Conservation (phyloP, 2,888 invertebrate species). For the Drosophila kuntzei region DNA sequence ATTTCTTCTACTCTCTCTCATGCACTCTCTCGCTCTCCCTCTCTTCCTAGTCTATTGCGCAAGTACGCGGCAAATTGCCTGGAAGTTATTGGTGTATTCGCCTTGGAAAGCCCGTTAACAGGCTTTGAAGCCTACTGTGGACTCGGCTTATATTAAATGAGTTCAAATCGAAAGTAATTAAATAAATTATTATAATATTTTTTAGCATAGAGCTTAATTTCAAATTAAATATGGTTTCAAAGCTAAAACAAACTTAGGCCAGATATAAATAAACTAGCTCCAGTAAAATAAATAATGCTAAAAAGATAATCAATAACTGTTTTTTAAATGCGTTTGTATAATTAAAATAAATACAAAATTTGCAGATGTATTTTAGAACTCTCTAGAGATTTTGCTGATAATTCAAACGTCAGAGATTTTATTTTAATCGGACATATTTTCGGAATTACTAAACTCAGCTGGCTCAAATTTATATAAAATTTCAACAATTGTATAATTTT, state of each 20-base stretch:
- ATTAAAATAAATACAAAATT: background rate
- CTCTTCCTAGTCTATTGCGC: constrained; percentile 37
- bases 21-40: background rate
- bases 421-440: too few relatives aligned
- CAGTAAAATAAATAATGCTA: too few relatives aligned
- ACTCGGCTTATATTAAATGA: background rate
- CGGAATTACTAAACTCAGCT: too few relatives aligned
- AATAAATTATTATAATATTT: too few relatives aligned
- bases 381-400: too few relatives aligned
- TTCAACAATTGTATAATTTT: too few relatives aligned
- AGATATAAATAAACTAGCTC: too few relatives aligned
- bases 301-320: too few relatives aligned
- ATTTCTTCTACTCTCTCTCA: background rate
- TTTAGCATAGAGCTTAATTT: background rate
- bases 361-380: too few relatives aligned
- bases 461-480: too few relatives aligned
- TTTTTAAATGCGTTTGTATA: background rate
- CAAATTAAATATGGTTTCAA: background rate
- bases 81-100: constrained; percentile 47
- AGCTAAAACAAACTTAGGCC: too few relatives aligned
- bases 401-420: too few relatives aligned
- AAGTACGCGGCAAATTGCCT: constrained; percentile 40
- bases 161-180: background rate
- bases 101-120: constrained; percentile 28
- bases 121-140: constrained; percentile 9